phyloP scores from a whole-genome alignment of 53 echinoderm and acorn worm genomes.

The Apostichopus leukothele region DNA sequence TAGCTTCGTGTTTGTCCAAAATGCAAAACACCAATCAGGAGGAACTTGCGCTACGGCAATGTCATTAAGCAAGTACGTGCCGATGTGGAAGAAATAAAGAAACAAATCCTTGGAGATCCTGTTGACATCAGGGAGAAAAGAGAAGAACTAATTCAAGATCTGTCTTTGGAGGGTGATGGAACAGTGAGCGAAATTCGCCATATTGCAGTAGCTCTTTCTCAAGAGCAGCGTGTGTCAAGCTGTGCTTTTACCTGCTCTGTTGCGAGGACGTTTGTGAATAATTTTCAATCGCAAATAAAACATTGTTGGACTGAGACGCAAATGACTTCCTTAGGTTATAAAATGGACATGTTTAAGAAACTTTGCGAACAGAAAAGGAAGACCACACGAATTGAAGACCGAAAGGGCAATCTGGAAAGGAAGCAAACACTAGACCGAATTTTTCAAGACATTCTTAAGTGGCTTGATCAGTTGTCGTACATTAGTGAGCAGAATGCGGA shows the following conservation, averaged over 20 bases:
- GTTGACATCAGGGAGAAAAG: constrained; percentile 16
- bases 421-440: neutral
- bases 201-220: neutral
- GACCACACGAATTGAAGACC: neutral
- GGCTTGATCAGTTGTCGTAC: neutral
- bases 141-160: constrained; percentile 5
- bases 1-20: constrained; percentile 71
- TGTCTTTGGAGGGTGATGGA: neutral
- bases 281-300: neutral
- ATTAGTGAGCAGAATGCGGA: constrained; percentile 24
- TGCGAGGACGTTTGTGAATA: neutral
- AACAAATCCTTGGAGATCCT: constrained; percentile 52
- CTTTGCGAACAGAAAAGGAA: neutral
- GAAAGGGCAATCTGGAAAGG: neutral
- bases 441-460: neutral
- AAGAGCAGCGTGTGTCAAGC: neutral
- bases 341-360: constrained; percentile 27
- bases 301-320: neutral
- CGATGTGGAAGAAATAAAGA: constrained; percentile 70
- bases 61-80: constrained; percentile 62
- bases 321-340: constrained; percentile 17
- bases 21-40: constrained; percentile 76
- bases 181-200: neutral
- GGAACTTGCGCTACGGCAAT: constrained; percentile 71
- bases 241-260: neutral